phyloP scores from a whole-genome alignment of 1,140 invertebrate genomes.

The Polypedilum pembai region DNA sequence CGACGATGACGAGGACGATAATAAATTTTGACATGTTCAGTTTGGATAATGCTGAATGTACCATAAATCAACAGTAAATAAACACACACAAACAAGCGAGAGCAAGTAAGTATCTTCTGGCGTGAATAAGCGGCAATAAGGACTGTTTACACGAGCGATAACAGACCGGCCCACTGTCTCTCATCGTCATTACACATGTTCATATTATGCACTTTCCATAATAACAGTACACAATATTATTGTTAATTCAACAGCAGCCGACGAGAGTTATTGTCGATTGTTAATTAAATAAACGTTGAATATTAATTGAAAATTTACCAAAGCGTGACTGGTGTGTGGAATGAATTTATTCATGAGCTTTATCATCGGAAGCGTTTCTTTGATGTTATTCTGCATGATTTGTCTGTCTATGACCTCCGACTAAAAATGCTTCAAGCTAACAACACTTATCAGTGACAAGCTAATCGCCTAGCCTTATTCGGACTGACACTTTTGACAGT shows the following conservation, averaged over 20 bases:
- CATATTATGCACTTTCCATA: neutral
- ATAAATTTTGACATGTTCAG: conserved; percentile 4
- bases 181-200: neutral
- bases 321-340: neutral
- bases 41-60: neutral
- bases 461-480: no score
- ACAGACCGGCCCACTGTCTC: neutral
- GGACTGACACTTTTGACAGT: no score
- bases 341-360: conserved; percentile 1
- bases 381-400: neutral
- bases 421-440: no score
- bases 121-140: no score
- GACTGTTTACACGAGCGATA: neutral
- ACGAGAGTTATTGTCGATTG: neutral
- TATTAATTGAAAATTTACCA: conserved; percentile 19
- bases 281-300: conserved; percentile 4
- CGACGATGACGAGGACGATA: neutral
- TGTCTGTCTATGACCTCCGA: no score
- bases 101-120: no score
- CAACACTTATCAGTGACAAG: no score
- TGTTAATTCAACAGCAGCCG: no score
- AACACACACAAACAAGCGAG: neutral
- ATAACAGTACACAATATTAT: neutral
- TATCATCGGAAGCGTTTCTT: neutral
- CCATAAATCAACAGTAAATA: conserved; percentile 19